A percentile compares a stretch with the other conserved stretches of the same genome.
These are phyloP conservation scores for Erethizon dorsatum DNA, from an alignment of 2,797 vertebrate genomes.

Conservation along the genomic window DNA sequence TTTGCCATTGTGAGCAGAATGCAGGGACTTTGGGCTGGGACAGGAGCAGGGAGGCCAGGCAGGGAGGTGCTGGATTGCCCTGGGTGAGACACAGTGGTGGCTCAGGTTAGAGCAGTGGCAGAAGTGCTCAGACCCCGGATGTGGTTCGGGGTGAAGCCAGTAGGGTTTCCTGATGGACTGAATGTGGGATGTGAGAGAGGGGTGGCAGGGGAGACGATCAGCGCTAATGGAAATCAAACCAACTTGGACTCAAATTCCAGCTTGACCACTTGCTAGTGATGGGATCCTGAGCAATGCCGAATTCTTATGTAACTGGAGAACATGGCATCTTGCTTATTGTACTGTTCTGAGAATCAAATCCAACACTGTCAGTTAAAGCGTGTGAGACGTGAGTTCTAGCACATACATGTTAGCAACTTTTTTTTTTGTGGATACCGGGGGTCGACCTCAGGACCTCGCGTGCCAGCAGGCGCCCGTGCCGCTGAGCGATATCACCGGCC, in stretches of 20 bases:
- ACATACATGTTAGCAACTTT: neutral
- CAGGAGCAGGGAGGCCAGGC: neutral
- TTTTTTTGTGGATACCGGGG: too few species aligned
- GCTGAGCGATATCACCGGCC: too few species aligned
- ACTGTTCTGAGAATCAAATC: neutral
- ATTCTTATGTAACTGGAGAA: neutral
- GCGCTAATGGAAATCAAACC: neutral
- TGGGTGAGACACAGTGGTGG: neutral
- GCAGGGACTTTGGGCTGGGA: neutral
- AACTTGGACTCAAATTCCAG: slow-evolving; percentile 1
- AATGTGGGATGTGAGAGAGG: neutral
- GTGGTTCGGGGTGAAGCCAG: neutral
- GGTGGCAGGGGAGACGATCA: neutral
- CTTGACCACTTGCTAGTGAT: neutral
- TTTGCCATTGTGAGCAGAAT: neutral
- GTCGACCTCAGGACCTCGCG: too few species aligned
- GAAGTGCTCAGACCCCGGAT: neutral
- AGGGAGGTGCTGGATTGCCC: neutral
- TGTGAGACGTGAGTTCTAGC: neutral
- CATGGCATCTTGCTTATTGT: neutral
- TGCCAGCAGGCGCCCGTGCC: too few species aligned
- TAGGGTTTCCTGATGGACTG: neutral
- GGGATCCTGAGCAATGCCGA: neutral
- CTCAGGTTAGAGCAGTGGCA: neutral
- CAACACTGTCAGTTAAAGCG: neutral